Base-by-base conservation (phyloP, 2,888 invertebrate species). In the Odontocerum albicorne region DNA sequence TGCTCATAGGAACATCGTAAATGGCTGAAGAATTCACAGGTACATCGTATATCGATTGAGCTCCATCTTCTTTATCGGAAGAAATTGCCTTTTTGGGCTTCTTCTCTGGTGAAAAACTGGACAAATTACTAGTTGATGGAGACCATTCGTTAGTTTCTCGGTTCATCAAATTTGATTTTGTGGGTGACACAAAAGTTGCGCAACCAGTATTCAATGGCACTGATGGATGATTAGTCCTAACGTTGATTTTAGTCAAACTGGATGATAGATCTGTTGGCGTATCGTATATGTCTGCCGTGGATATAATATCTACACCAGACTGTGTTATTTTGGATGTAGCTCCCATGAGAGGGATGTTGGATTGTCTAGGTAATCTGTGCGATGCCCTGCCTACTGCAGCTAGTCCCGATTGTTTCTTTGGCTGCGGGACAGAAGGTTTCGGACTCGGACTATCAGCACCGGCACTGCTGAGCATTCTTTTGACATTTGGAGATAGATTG, bases 401-500 rank as follows among this genome's bases (percentile, higher is more conserved):
- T 60, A 56, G 61, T 49, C 47, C 62, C 60, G 57, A 67, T 40
- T 27, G 63, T 64, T 57, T 71, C 66, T 57, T 71, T 60, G 72
- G 68, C 57, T 72, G 71, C 1, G 72, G 70, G 60, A 74, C 74
- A 1, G 71, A 67, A n/a, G 55, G 31, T 39, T 59, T 59, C 2
- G 60, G 49, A 39, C 22, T 33, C 12, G 59, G 45, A 43, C 57
- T 71, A 52, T 70, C 68, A 55, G 70, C 71, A 13, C 70, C 68
- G 7, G 82, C 80, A 67, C 82, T 75, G 2, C 82, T 80, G 59
- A 84, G 73, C 72, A 84, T 81, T 60, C 83, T 72, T 66, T 82
- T 83, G 3, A 84, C 83, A 64, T 81, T 81, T 3, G 83, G 81
- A 13, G 83, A 83, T 10, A 83, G 71, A 65, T 79, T 78, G 50